Evolutionary conservation across 1,140 invertebrate species (phyloP).

Genomic region (Pissodes strobi): DNA sequence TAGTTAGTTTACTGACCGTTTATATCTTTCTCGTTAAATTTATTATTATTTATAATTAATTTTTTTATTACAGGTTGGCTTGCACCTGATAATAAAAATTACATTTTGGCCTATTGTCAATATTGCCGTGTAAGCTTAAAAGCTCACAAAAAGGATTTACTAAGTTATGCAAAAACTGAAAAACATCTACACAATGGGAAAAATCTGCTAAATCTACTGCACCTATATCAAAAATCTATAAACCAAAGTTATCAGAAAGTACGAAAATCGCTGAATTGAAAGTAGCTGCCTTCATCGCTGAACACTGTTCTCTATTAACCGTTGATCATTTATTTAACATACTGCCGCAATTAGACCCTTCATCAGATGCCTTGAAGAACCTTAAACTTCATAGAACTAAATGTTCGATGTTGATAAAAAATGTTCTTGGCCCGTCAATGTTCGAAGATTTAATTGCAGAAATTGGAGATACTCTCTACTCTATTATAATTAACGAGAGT

Average conservation of each 20-base stretch:
- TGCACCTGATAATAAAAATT: too few species aligned
- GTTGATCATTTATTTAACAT: slow-evolving; percentile 49
- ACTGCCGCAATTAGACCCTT: slow-evolving; percentile 40
- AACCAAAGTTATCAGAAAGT: slow-evolving; percentile 30
- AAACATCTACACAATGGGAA: too few species aligned
- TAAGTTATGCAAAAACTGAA: too few species aligned
- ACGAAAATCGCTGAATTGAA: slow-evolving; percentile 51
- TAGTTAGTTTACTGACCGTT: too few species aligned
- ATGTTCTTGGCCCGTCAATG: slow-evolving; percentile 47
- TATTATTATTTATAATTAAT: too few species aligned
- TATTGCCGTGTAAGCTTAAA: too few species aligned
- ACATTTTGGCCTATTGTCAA: too few species aligned
- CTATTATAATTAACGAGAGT: slow-evolving; percentile 50
- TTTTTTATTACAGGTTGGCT: too few species aligned
- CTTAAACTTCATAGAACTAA: slow-evolving; percentile 51
- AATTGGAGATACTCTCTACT: slow-evolving; percentile 46
- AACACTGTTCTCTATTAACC: slow-evolving; percentile 48
- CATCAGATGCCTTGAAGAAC: slow-evolving; percentile 37
- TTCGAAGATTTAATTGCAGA: slow-evolving; percentile 46
- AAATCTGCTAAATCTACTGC: too few species aligned
- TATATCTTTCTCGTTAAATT: too few species aligned
- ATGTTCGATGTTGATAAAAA: slow-evolving; percentile 48
- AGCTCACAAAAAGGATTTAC: too few species aligned
- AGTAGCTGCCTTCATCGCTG: slow-evolving; percentile 52
- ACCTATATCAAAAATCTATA: slow-evolving; percentile 23